Conservation (phyloP, 2,113 vertebrate genomes). For the Sorex araneus region DNA sequence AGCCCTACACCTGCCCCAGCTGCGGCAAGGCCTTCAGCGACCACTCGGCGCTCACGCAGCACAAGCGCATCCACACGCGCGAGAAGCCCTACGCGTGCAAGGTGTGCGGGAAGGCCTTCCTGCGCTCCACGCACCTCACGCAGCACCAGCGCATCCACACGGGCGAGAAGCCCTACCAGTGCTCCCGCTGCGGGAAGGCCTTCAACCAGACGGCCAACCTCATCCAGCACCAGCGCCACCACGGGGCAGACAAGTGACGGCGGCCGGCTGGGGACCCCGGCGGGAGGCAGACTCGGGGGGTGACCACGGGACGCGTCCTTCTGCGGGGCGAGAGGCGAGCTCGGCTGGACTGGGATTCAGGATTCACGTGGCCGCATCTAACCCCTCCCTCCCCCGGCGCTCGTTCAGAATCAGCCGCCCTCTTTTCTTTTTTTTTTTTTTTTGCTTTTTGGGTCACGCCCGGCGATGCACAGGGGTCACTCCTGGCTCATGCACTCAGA, state of each 20-base stretch:
- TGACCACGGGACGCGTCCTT: too few species aligned
- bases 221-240: slow-evolving; percentile 85
- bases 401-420: too few species aligned
- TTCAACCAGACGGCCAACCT: slow-evolving; percentile 85
- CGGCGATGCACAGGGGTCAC: too few species aligned
- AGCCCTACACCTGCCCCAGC: slow-evolving; percentile 77
- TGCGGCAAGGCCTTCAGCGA: slow-evolving; percentile 81
- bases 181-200: slow-evolving; percentile 83
- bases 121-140: slow-evolving; percentile 82
- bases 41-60: slow-evolving; percentile 82
- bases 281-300: too few species aligned
- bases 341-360: too few species aligned
- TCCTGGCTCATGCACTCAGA: too few species aligned
- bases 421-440: too few species aligned
- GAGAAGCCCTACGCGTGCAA: slow-evolving; percentile 85
- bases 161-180: slow-evolving; percentile 85
- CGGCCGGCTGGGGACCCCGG: too few species aligned
- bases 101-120: slow-evolving; percentile 83
- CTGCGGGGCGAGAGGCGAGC: too few species aligned
- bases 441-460: too few species aligned
- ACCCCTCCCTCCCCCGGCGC: too few species aligned
- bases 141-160: slow-evolving; percentile 85
- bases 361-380: too few species aligned
- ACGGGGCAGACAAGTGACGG: slow-evolving; percentile 78
- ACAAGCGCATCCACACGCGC: slow-evolving; percentile 84